Base-by-base conservation (phyloP, 2,113 vertebrate species). In the Lophotis ruficrista region DNA sequence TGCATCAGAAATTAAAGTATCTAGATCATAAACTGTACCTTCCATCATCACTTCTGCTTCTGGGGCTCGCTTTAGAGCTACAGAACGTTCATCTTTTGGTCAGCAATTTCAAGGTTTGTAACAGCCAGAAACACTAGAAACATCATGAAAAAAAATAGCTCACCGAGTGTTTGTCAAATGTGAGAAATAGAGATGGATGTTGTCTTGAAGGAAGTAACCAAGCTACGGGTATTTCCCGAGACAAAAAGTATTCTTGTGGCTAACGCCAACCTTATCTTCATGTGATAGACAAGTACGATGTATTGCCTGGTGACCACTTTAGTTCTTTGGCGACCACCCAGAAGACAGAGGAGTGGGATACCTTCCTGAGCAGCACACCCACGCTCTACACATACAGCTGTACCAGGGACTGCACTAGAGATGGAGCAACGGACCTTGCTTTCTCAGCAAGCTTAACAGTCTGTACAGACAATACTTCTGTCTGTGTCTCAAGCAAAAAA, bases 271-370 rank as follows among this genome's bases (percentile, higher is more conserved):
- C 10, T 28, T 43, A 12, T 25, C 22, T 43, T 35, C 66, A 14
- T 4, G 9, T 21, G 14, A 37, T 16, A 58, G 45, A 43, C 0
- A 1, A 64, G 23, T 12, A 7, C n/a, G 28, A 16, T 4, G 27
- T 10, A 21, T 50, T 33, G 50, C 33, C 56, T 30, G 14, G 8
- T 25, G 13, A 15, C 45, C 8, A 0, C 35, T 16, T 6, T 6
- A 50, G 56, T 14, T 37, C 17, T 43, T 50, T 50, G 31, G 19
- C 50, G n/a, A 30, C 6, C 10, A 33, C 23, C 38, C 51, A 25
- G 51, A 21, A 51, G 50, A 27, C 41, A 41, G 43, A 18, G 22
- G 27, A 65, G 27, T 4, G 4, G 5, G n/a, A 7, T n/a, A 14
- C 11, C 24, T n/a, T 72, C 58, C 51, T 14, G 13, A 58, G 37